Base-by-base conservation (phyloP, 2,888 invertebrate genomes). In the Archips xylosteana region DNA sequence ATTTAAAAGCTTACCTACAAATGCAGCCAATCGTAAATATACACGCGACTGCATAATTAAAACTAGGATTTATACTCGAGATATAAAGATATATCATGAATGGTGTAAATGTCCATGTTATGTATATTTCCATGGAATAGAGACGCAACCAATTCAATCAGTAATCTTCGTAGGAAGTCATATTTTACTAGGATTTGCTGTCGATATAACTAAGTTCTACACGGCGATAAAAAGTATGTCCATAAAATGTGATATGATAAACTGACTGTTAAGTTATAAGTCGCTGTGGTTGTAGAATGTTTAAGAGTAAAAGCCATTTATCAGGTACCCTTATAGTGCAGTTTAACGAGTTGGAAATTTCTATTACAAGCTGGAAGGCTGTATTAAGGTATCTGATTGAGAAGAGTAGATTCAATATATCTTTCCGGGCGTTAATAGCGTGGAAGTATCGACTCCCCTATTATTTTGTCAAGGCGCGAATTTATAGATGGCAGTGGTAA, bases 311-410 rank as follows among this genome's bases (percentile, higher is more conserved):
- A 70, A 42, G 67, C 70, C 65, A 74, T 74, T 74, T 74, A 74
- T 74, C 74, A 74, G 69, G 74, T 12, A 70, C 74, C 70, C 64
- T 73, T 73, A 74, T 63, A 74, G 45, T 54, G 70, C 73, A 74
- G 69, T 74, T 70, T 74, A 74, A 74, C 74, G 77, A 75, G 78
- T 82, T 78, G 78, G 83, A 83, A 85, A 82, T 85, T 85, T 87
- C 87, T 85, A 88, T 87, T 87, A 88, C 86, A 82, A 80, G 77
- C 77, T 79, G 79, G 83, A 84, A 83, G 84, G 82, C 83, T 80
- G 85, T 92, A 92, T 93, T 92, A 90, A 93, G 89, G 91, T 92
- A 94, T 93, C 94, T 92, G 93, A 94, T 93, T 91, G 92, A 91
- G 91, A 89, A 82, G 89, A 88, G 87, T 83, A 88, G 87, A 87